Conservation (phyloP, 37 sponge, comb jelly and placozoan genomes). For the Cliona cf. orientalis region DNA sequence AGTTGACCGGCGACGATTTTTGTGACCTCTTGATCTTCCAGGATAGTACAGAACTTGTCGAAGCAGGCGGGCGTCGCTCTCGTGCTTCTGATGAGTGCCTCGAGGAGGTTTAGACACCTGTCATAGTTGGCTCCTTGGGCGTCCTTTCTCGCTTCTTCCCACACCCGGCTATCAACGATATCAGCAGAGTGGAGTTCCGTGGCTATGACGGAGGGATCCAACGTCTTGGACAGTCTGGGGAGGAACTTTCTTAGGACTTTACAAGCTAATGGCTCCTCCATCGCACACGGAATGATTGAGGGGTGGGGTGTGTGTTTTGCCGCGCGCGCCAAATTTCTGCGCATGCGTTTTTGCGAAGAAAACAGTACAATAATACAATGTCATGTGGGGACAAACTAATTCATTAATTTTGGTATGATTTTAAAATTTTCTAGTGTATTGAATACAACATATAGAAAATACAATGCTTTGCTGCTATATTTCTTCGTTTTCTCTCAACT, state of each 20-base stretch:
- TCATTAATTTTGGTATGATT: too few relatives aligned
- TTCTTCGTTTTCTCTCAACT: background rate
- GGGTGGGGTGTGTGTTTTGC: background rate
- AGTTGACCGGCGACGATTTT: too few relatives aligned
- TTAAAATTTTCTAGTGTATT: background rate
- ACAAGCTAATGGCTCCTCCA: background rate
- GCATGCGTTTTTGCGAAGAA: background rate
- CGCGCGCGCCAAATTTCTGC: background rate
- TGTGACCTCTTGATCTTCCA: too few relatives aligned
- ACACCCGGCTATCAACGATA: background rate
- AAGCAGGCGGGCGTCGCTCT: background rate
- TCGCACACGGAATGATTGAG: background rate
- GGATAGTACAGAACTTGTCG: background rate
- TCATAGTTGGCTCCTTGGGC: constrained; percentile 10
- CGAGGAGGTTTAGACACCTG: constrained; percentile 12
- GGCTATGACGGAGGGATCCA: constrained; percentile 9
- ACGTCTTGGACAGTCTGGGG: constrained; percentile 2
- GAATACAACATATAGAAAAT: background rate
- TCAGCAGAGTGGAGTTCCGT: constrained; percentile 6
- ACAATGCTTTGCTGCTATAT: background rate
- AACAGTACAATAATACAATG: too few relatives aligned
- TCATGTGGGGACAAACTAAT: too few relatives aligned
- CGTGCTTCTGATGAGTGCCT: background rate
- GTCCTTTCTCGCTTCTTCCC: constrained; percentile 23
- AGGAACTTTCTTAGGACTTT: background rate